A percentile compares a stretch with the other conserved stretches of the same genome.
Evolutionary conservation across 2,113 vertebrate genomes (phyloP).

Genomic region (Puffinus mauretanicus): DNA sequence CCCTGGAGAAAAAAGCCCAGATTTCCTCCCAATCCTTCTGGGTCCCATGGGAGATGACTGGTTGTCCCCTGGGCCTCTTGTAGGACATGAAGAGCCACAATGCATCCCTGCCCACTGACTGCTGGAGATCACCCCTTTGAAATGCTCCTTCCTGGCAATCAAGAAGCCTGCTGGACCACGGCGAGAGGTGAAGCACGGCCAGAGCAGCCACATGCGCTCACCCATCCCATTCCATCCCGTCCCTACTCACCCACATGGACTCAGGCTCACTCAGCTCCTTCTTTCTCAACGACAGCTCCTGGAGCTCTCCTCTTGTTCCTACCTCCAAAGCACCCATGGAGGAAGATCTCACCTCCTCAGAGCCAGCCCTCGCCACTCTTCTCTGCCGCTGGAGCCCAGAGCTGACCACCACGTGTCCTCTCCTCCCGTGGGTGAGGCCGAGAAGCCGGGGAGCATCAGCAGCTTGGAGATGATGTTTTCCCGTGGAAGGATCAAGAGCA

Average conservation of each 20-base stretch:
- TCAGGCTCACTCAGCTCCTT: not conserved
- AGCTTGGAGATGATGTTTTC: not conserved
- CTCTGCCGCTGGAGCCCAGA: accelerated
- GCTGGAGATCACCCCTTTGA: not conserved
- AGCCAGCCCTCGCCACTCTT: not conserved
- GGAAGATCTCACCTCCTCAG: not conserved
- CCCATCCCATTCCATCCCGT: not conserved
- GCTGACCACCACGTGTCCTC: not conserved
- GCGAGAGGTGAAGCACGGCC: not conserved
- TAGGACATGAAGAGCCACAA: not conserved
- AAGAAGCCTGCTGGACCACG: not conserved
- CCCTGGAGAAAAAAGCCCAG: not conserved
- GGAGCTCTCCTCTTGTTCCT: not conserved
- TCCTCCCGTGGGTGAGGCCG: not conserved
- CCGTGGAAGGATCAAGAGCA: not conserved
- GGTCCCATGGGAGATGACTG: not conserved
- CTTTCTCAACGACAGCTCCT: not conserved
- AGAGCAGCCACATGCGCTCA: accelerated
- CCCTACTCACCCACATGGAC: not conserved
- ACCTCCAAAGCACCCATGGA: not conserved
- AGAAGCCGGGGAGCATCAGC: not conserved
- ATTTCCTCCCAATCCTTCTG: not conserved
- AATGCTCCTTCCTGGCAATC: not conserved
- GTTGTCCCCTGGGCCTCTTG: not conserved
- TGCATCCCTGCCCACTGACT: not conserved